Evolutionary conservation across 2,888 invertebrate genomes (phyloP), one percentile per base, ranked within the genome.

Genomic region (Agapostemon virescens): DNA sequence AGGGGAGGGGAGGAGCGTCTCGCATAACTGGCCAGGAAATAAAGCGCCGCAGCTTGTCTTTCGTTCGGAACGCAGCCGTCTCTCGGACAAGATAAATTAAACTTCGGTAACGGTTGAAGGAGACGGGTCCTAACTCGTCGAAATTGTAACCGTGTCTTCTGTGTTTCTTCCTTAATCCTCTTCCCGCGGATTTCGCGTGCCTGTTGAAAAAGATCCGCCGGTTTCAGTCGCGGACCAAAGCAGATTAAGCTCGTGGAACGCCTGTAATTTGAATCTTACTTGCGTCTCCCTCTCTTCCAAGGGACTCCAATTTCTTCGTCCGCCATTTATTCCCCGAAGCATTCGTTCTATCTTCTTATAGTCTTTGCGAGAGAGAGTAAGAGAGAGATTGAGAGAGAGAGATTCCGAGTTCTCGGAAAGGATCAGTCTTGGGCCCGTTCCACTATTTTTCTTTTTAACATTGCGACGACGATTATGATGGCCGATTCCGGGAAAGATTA

Each of bases 191-290:
- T 63, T 63, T 36, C 33, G 63, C 63, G n/a, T 36, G n/a, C n/a
- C 33, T 5, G 63, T 63, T 63, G 36, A 36, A 63, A 63, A 36
- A 36, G 63, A 63, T 63, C 36, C 36, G n/a, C 33, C n/a, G 20
- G 63, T 36, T 33, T 61, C 33, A 61, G 61, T 33, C 61, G 61
- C 33, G 61, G 33, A 33, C 61, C 49, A 17, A 61, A 33, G 61
- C 61, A 63, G 63, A 63, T 63, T 36, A 63, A 63, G 13, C n/a
- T 1, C 55, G 26, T 6, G 36, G 6, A 63, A 63, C n/a, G 63
- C 63, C 33, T 36, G 63, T 63, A 63, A 36, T 63, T 63, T 63
- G n/a, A 63, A 63, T 63, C 63, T 33, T 63, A 63, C 63, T 63
- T 63, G 55, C 55, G 55, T 26, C 55, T 17, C 23, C n/a, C 20